phyloP scores from a whole-genome alignment of 2,888 invertebrate species.

The Alviniconcha strummeri region DNA sequence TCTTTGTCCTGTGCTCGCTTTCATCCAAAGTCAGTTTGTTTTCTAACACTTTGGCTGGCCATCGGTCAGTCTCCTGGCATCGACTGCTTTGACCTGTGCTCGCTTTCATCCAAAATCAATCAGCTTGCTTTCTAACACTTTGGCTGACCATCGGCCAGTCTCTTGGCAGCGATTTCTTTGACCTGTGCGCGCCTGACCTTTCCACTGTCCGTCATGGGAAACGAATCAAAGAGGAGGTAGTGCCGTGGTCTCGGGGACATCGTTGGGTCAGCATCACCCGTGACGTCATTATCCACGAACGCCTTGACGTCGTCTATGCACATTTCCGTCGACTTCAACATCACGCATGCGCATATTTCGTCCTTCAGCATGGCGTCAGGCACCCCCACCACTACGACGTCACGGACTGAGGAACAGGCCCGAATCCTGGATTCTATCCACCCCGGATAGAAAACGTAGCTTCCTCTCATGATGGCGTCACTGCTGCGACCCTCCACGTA shows the following conservation, averaged over 20 bases:
- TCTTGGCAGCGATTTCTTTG: neutral
- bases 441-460: neutral
- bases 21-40: neutral
- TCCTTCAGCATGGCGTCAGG: slow-evolving; percentile 4
- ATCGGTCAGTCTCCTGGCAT: neutral
- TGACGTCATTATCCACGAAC: slow-evolving; percentile 7
- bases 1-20: neutral
- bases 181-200: neutral
- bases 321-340: neutral
- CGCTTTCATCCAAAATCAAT: neutral
- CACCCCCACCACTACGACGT: slow-evolving; percentile 19
- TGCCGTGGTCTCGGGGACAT: neutral
- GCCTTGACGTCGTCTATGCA: slow-evolving; percentile 4
- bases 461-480: slow-evolving; percentile 13
- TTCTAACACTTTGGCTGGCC: neutral
- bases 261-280: neutral
- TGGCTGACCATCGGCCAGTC: neutral
- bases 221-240: slow-evolving; percentile 12
- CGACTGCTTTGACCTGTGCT: neutral
- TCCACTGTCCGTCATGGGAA: slow-evolving; percentile 3
- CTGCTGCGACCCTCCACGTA: slow-evolving; percentile 2
- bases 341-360: slow-evolving; percentile 24
- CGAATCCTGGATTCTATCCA: neutral
- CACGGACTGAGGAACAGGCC: neutral
- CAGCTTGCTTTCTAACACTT: neutral